phyloP scores from a whole-genome alignment of 2,888 invertebrate genomes.

The Nomada ferruginata region DNA sequence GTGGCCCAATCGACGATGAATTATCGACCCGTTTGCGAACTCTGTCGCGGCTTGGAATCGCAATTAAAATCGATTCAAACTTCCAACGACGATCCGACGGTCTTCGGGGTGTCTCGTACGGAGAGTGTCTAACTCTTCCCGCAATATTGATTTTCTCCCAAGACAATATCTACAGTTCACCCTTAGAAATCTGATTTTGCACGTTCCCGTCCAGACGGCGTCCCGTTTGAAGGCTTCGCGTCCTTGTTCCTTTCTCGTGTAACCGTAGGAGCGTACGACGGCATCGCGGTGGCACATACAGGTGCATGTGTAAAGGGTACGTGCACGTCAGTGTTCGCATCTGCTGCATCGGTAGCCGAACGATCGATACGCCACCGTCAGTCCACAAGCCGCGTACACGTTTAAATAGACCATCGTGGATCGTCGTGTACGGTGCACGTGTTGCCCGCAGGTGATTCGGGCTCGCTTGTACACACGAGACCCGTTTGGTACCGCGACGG shows the following conservation, averaged over 20 bases:
- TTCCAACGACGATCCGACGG: neutral
- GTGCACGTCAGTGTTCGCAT: slow-evolving; percentile 20
- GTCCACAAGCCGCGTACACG: slow-evolving; percentile 33
- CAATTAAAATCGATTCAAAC: no score
- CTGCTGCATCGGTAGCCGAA: slow-evolving; percentile 47
- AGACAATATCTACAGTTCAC: neutral
- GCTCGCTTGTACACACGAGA: slow-evolving; percentile 32
- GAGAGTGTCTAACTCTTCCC: neutral
- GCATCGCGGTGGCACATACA: slow-evolving; percentile 4
- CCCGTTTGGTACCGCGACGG: slow-evolving; percentile 9
- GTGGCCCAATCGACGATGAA: no score
- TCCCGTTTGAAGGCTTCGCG: slow-evolving; percentile 30
- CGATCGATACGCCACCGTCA: slow-evolving; percentile 62
- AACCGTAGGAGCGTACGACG: slow-evolving; percentile 18
- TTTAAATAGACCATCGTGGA: slow-evolving; percentile 35
- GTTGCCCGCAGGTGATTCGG: slow-evolving; percentile 44
- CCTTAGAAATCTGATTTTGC: neutral
- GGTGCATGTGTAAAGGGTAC: slow-evolving; percentile 3
- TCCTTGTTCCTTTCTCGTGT: slow-evolving; percentile 15
- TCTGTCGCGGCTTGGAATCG: no score
- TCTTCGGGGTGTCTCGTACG: neutral
- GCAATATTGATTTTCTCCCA: neutral
- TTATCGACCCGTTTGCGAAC: no score
- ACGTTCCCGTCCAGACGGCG: neutral
- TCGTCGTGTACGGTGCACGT: slow-evolving; percentile 36